Evolutionary conservation across 2,888 invertebrate species (phyloP), one percentile per base, ranked within the genome.

Genomic region (Ischnura elegans): DNA sequence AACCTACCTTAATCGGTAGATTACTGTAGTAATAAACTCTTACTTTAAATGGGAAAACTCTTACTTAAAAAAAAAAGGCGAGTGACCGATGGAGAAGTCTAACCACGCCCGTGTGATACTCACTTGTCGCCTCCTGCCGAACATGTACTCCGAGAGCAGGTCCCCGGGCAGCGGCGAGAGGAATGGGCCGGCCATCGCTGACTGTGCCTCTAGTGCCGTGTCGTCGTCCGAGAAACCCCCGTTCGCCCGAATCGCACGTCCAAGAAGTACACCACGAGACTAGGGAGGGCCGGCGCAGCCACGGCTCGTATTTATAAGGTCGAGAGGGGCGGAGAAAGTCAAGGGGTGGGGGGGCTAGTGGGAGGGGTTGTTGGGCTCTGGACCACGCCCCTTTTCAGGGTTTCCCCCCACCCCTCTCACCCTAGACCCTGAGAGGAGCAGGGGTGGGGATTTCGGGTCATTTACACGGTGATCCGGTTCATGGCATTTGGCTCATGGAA

Each of bases 91-190:
- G n/a, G n/a, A n/a, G n/a, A n/a, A n/a, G n/a, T n/a, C n/a, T n/a
- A n/a, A n/a, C n/a, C n/a, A n/a, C n/a, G n/a, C n/a, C n/a, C n/a
- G n/a, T n/a, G n/a, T n/a, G n/a, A n/a, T 10, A 96, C 96, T 96
- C 95, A 97, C 97, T 96, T 97, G 97, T 95, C 98, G 97, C 94
- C 98, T 97, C 94, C 98, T 97, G 19, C 98, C 98, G 95, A 98
- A 98, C 98, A 99, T 98, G 95, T 99, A 99, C 96, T 98, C 98
- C 29, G 98, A 98, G 90, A 98, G 97, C n/a, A 98, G 97, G 96
- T 98, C 98, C 46, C 98, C 98, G 55, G 98, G 98, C 87, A 98
- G 96, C 0, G 98, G 98, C 90, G 98, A 98, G 94, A 98, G 96
- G 95, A 98, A 98, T 94, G 98, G 98, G 94, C 98, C 98, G 93